Conservation (phyloP, 2,797 vertebrate species). For the Antennarius maculatus region DNA sequence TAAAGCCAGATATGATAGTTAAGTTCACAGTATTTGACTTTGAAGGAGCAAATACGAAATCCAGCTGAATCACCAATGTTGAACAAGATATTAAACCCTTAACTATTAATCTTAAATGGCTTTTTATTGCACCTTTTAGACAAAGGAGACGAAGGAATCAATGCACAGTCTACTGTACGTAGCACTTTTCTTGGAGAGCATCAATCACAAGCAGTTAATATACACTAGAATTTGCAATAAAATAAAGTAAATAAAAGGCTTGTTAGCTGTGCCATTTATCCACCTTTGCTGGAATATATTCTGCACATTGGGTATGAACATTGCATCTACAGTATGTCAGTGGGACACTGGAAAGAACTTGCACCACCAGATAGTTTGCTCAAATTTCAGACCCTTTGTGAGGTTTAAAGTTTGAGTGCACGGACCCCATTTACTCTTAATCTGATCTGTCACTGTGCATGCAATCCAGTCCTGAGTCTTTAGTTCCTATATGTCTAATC, state of each 20-base stretch:
- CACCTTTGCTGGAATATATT: neutral
- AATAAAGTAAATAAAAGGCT: neutral
- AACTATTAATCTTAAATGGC: conserved; percentile 14
- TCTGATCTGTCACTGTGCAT: neutral
- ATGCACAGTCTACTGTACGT: conserved; percentile 20
- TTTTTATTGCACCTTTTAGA: conserved; percentile 26
- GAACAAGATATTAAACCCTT: neutral
- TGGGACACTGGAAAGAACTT: too few species aligned
- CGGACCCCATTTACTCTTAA: neutral
- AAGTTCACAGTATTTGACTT: conserved; percentile 21
- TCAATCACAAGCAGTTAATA: conserved; percentile 18
- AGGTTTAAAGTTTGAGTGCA: neutral
- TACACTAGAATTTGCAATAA: neutral
- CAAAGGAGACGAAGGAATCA: neutral
- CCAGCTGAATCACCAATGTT: neutral
- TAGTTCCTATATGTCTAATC: neutral
- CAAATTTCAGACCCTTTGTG: conserved; percentile 1
- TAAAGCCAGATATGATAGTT: conserved; percentile 10
- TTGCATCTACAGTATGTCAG: too few species aligned
- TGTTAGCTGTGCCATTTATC: conserved; percentile 1
- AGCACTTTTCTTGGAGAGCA: conserved; percentile 21
- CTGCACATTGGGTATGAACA: too few species aligned
- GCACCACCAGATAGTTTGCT: too few species aligned
- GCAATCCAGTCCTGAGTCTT: neutral
- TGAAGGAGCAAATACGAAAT: conserved; percentile 18